Evolutionary conservation across 2,797 vertebrate species (phyloP).

Genomic region (Tympanoctomys barrerae): DNA sequence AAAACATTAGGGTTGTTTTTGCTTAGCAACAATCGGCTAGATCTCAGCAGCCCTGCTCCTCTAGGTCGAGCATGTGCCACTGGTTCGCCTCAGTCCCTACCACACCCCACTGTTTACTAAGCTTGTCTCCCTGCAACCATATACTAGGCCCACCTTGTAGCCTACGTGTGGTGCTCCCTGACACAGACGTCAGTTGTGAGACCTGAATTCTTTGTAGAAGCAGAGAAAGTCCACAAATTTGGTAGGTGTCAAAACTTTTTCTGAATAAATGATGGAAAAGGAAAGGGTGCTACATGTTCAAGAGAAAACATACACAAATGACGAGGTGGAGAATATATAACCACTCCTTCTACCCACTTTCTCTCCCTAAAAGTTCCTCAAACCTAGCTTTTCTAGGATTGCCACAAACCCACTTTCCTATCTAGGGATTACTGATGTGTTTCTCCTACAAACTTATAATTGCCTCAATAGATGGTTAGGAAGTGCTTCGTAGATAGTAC

Average conservation of each 20-base stretch:
- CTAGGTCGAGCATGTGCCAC: background rate
- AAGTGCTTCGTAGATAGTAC: background rate
- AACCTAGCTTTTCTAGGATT: background rate
- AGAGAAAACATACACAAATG: background rate
- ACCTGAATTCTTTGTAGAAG: background rate
- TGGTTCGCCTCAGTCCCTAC: background rate
- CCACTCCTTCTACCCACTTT: background rate
- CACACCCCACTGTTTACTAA: background rate
- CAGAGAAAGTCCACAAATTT: background rate
- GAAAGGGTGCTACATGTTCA: background rate
- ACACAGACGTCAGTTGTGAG: background rate
- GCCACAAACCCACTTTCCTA: slow-evolving; percentile 11
- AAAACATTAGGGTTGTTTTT: background rate
- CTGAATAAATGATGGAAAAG: slow-evolving; percentile 20
- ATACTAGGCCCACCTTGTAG: background rate
- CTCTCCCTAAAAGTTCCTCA: background rate
- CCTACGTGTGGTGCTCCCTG: background rate
- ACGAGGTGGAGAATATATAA: background rate
- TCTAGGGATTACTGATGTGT: background rate
- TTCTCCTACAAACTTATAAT: slow-evolving; percentile 33
- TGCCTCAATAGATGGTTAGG: background rate
- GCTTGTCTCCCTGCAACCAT: background rate
- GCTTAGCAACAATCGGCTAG: background rate
- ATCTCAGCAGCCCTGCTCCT: background rate
- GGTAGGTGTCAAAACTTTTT: background rate